A percentile compares a stretch with the other conserved stretches of the same genome.
phyloP scores from a whole-genome alignment of 2,888 invertebrate genomes.

The Cephalotes varians region DNA sequence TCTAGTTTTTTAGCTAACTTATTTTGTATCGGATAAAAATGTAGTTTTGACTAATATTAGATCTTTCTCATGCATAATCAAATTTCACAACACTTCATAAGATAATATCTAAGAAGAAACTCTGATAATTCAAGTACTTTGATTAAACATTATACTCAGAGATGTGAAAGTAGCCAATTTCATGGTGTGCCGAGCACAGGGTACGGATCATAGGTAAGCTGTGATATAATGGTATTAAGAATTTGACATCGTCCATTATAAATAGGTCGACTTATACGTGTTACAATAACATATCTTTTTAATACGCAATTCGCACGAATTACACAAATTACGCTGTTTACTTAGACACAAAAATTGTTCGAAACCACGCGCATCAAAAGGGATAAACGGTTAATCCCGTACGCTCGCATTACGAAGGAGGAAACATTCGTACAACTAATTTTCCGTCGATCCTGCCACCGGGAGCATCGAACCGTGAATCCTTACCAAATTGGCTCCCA shows the following conservation, averaged over 20 bases:
- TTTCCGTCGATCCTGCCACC: constrained; percentile 60
- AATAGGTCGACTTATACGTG: neutral
- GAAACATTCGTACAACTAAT: constrained; percentile 56
- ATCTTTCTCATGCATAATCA: constrained; percentile 52
- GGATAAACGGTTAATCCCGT: constrained; percentile 43
- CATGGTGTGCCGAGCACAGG: constrained; percentile 72
- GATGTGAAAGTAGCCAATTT: constrained; percentile 75
- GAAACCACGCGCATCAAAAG: constrained; percentile 28
- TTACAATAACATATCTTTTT: neutral
- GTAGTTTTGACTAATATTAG: constrained; percentile 48
- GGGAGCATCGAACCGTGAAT: constrained; percentile 71
- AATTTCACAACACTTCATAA: constrained; percentile 48
- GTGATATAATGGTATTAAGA: constrained; percentile 27
- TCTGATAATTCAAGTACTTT: constrained; percentile 69
- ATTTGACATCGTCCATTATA: constrained; percentile 18
- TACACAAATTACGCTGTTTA: neutral
- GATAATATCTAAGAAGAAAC: constrained; percentile 52
- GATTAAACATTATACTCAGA: constrained; percentile 70
- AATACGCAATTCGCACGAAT: neutral
- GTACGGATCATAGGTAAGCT: constrained; percentile 57
- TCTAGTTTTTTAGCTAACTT: neutral
- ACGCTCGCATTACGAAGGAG: constrained; percentile 38
- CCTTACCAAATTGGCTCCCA: constrained; percentile 69
- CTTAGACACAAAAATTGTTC: constrained; percentile 4
- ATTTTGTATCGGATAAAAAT: neutral